Base-by-base conservation (phyloP, 2,797 vertebrate species). In the Amphiprion clarkii region DNA sequence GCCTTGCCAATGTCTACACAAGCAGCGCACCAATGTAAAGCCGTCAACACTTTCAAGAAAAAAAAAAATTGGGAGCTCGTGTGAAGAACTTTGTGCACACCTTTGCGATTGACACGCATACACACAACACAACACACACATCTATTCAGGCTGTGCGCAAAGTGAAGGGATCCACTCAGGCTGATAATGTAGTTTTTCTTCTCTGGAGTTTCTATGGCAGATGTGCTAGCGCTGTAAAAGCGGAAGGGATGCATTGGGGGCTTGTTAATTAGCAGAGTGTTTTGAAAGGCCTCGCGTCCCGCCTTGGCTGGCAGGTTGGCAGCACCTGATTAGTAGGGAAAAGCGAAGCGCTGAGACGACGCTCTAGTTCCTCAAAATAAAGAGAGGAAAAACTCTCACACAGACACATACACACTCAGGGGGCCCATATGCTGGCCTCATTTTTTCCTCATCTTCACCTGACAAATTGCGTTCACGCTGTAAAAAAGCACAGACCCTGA, bases 251-350 rank as follows among this genome's bases (percentile, higher is more conserved):
- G 89, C 86, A 88, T 78, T 70, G 87, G 89, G 89, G 73, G 86
- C 89, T 90, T 86, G 90, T 95, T 95, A 94, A 95, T 95, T 94
- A 95, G 93, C 87, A 65, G 87, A 81, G 81, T 85, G 89, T 91
- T 93, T 93, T 92, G 92, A 93, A 94, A 93, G 88, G 86, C 84
- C 88, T 89, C 33, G 67, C 84, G 78, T 93, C 86, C 87, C 82
- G 82, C 74, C 88, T 93, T 88, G 91, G 92, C 92, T 95, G 94
- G 93, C 95, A 94, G 94, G 92, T 94, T 94, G 94, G 94, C 93
- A 94, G 93, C 84, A 92, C 91, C 93, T 94, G 92, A 95, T 95
- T 94, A 95, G 90, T 85, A 69, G 84, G 91, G 87, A 91, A 93
- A 75, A 86, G 88, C 59, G 68, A 93, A 90, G 79, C 81, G 67